These are phyloP conservation scores for Byasa hedistus DNA, from an alignment of 2,888 invertebrate species.

Conservation along the genomic window DNA sequence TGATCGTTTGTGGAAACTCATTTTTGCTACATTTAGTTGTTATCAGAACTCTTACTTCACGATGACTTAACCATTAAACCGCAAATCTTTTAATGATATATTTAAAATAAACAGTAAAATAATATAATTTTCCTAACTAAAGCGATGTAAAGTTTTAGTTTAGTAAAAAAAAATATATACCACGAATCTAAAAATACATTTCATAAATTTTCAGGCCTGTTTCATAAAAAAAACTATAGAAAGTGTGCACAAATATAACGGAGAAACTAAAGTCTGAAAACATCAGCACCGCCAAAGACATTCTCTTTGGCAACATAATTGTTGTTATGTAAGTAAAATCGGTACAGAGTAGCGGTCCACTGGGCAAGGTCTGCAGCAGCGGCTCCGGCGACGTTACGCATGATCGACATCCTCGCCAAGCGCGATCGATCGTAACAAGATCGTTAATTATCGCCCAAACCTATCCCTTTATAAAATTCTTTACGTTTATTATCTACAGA, in stretches of 20 bases:
- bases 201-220: background rate
- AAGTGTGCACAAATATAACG: constrained; percentile 8
- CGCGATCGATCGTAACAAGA: constrained; percentile 67
- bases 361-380: constrained; percentile 62
- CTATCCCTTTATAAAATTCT: constrained; percentile 2
- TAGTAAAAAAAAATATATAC: background rate
- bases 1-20: no score
- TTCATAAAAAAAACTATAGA: constrained; percentile 6
- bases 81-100: no score
- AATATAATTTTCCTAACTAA: no score
- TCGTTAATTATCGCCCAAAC: constrained; percentile 54
- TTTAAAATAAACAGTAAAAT: no score
- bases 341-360: constrained; percentile 39
- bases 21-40: no score
- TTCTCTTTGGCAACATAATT: constrained; percentile 23
- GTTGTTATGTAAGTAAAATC: constrained; percentile 50
- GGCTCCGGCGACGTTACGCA: constrained; percentile 59
- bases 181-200: background rate
- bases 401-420: constrained; percentile 61
- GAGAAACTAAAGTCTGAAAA: constrained; percentile 10
- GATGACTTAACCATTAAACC: no score
- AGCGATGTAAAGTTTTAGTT: background rate
- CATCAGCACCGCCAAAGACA: constrained; percentile 4
- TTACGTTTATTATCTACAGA: no score
- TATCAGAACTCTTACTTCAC: no score